Percentiles rank a stretch among this genome's conserved stretches.
Evolutionary conservation across 2,888 invertebrate species (phyloP).

Genomic region (Leptopterna dolabrata): DNA sequence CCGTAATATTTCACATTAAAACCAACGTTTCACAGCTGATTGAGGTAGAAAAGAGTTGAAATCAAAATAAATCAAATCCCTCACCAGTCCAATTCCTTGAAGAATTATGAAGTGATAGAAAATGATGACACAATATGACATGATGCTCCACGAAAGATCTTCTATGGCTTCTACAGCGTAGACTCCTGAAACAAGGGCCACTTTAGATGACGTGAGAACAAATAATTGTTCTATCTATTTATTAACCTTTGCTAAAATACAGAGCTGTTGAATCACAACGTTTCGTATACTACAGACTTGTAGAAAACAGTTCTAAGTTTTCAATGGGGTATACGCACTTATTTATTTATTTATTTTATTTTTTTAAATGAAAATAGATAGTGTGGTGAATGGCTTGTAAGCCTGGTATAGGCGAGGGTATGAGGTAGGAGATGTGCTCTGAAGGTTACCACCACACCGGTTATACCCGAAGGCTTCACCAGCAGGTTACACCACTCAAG

Average conservation of each 20-base stretch:
- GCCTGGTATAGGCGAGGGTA: no score
- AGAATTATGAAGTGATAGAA: conserved; percentile 87
- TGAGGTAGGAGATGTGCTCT: no score
- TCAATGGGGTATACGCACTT: no score
- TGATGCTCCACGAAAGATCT: conserved; percentile 83
- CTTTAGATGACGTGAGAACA: not conserved
- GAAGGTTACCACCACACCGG: no score
- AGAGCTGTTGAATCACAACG: not conserved
- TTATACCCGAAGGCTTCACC: no score
- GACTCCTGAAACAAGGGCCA: conserved; percentile 73
- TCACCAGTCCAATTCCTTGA: conserved; percentile 76
- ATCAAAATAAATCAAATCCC: conserved; percentile 64
- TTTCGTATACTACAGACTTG: no score
- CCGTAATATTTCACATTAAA: no score
- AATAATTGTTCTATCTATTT: not conserved
- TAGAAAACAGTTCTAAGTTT: no score
- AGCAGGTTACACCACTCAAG: no score
- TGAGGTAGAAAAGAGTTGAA: not conserved
- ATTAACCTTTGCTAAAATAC: not conserved
- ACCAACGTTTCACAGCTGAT: not conserved
- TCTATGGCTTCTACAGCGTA: conserved; percentile 81
- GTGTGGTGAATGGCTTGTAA: no score
- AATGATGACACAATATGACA: conserved; percentile 82
- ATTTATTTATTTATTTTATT: no score
- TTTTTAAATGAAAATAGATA: no score